Percentiles rank a stretch among this genome's conserved stretches.
Evolutionary conservation across 2,797 vertebrate genomes (phyloP).

Genomic region (Peromyscus eremicus): DNA sequence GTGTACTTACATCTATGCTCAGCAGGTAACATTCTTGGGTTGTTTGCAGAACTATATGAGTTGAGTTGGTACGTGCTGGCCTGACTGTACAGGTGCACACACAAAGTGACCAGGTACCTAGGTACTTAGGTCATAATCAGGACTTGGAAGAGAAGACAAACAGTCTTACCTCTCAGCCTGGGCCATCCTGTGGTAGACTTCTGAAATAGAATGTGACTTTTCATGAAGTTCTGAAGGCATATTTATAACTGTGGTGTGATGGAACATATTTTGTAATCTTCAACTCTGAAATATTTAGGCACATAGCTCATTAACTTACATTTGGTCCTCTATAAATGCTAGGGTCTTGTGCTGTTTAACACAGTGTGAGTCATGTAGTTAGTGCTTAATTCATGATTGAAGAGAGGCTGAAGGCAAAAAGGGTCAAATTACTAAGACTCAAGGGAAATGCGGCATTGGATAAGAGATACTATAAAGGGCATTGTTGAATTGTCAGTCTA

Average conservation of each 20-base stretch:
- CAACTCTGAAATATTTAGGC: slow-evolving; percentile 7
- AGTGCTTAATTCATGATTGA: background rate
- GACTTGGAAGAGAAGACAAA: background rate
- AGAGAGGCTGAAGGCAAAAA: background rate
- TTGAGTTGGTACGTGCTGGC: background rate
- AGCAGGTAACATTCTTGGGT: background rate
- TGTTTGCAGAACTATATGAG: background rate
- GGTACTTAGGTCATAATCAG: background rate
- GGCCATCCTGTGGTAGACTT: background rate
- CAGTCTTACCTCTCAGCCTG: background rate
- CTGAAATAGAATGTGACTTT: background rate
- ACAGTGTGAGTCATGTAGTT: background rate
- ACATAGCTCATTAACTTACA: background rate
- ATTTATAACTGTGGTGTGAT: background rate
- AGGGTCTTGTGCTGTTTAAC: background rate
- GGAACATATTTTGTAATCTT: background rate
- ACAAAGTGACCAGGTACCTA: background rate
- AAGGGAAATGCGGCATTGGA: background rate
- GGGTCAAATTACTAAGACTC: background rate
- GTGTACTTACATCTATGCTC: background rate
- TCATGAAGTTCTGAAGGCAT: background rate
- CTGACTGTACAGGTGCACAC: background rate
- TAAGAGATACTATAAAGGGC: slow-evolving; percentile 33
- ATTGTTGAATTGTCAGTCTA: slow-evolving; percentile 28
- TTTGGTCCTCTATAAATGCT: background rate